Base-by-base conservation (phyloP, 2,888 invertebrate genomes). In the Mechanitis messenoides region DNA sequence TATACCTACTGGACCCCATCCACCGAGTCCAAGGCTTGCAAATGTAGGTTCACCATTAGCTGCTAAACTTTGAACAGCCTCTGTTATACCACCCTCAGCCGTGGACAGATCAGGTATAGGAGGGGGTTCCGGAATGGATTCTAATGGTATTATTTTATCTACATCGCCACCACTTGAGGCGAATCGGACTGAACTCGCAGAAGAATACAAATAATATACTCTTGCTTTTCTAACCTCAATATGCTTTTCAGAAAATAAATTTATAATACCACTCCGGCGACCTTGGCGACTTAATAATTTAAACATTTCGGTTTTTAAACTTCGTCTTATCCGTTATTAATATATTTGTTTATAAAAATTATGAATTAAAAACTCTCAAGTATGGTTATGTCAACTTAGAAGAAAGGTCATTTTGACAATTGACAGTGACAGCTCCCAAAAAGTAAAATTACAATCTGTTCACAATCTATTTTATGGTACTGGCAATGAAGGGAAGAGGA, bases 1-100 rank as follows among this genome's bases (percentile, higher is more conserved):
- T 4, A 96, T 79, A 0, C 98, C 98, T 1, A 94, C 91, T 0
- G 98, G 98, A 20, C 92, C 88, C 93, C 94, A 95, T 35, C 95
- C 94, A 2, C 95, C 97, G 31, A 98, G 90, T 0, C 98, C 98
- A 55, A 97, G 79, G 61, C 95, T 95, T 0, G 92, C 91, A 73
- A 98, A 93, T 0, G 95, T 92, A 1, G 95, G 94, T 77, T 97
- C 97, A 7, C 94, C 95, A 74, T 89, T 90, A 5, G 81, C 81
- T 38, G 88, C 82, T 33, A 90, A 70, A n/a, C 84, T 76, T 67
- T 87, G 86, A 7, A 85, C 85, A 4, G 84, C 75, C 64, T 83
- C 87, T 54, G 82, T 76, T 63, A 87, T 69, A 59, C 83, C 82
- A 33, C 72, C 66, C 54, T 83, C 20, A 20, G 20, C 65, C 56